phyloP scores from a whole-genome alignment of 2,113 vertebrate genomes.

The Sylvia atricapilla region DNA sequence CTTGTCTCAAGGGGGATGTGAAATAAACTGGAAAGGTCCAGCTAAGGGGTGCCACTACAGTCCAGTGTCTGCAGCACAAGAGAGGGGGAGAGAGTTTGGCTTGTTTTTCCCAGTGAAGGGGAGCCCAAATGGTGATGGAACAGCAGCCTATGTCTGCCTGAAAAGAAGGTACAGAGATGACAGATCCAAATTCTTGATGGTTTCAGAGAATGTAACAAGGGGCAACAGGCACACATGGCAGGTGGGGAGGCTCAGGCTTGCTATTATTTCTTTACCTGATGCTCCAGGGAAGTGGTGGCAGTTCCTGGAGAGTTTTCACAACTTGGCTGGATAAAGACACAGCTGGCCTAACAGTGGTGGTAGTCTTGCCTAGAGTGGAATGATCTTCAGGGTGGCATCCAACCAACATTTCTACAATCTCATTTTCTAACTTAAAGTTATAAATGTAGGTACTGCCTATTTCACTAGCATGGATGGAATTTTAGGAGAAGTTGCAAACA shows the following conservation, averaged over 20 bases:
- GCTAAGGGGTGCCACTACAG: neutral
- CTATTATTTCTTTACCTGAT: neutral
- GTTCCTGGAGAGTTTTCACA: neutral
- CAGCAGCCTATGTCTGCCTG: neutral
- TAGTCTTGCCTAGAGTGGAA: accelerated
- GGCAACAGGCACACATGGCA: accelerated
- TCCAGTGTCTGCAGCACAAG: accelerated
- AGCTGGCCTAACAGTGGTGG: neutral
- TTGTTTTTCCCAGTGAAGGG: neutral
- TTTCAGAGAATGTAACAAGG: neutral
- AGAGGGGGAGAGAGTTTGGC: neutral
- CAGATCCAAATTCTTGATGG: neutral
- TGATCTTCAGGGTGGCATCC: neutral
- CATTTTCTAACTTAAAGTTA: neutral
- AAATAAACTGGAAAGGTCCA: neutral
- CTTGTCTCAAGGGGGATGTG: neutral
- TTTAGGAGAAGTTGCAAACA: neutral
- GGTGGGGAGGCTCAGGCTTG: neutral
- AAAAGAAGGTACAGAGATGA: neutral
- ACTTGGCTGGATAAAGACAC: neutral
- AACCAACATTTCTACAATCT: neutral
- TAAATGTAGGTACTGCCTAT: neutral
- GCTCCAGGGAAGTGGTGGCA: neutral
- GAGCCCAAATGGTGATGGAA: neutral
- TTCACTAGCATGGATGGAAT: accelerated